Evolutionary conservation across 2,797 vertebrate genomes (phyloP).

Genomic region (Clamator glandarius): DNA sequence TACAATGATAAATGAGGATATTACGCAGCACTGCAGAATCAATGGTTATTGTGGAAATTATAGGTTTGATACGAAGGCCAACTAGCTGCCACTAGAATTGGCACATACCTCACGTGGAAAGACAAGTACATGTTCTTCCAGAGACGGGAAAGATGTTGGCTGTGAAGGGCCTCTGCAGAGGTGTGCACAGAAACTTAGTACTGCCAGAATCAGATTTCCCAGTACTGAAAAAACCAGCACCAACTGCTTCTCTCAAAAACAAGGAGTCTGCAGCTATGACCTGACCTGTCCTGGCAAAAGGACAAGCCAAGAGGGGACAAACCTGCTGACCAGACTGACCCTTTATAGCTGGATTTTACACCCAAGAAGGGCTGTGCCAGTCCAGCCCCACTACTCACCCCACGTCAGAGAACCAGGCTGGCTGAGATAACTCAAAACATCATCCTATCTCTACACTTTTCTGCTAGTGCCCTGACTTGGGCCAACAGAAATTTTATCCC

Average conservation of each 20-base stretch:
- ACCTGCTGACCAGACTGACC: background rate
- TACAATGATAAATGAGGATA: background rate
- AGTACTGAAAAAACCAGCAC: background rate
- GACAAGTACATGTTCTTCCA: background rate
- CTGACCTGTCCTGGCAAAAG: background rate
- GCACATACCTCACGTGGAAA: background rate
- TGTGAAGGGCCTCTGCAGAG: background rate
- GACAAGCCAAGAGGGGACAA: background rate
- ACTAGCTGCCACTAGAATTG: conserved; percentile 38
- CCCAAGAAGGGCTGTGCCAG: background rate
- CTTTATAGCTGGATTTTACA: background rate
- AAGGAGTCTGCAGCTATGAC: background rate
- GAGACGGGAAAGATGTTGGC: background rate
- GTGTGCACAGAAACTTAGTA: background rate
- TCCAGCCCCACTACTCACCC: background rate
- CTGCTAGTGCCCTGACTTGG: background rate
- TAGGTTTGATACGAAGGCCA: conserved; percentile 47
- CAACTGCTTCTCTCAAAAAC: background rate
- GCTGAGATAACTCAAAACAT: background rate
- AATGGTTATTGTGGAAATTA: conserved; percentile 25
- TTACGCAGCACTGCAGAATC: conserved; percentile 1
- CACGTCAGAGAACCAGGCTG: background rate
- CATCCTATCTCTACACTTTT: background rate
- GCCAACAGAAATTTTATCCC: background rate
- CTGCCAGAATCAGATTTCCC: background rate